These are phyloP conservation scores for Brachymystax lenok DNA, from an alignment of 2,797 vertebrate species.

Conservation along the genomic window DNA sequence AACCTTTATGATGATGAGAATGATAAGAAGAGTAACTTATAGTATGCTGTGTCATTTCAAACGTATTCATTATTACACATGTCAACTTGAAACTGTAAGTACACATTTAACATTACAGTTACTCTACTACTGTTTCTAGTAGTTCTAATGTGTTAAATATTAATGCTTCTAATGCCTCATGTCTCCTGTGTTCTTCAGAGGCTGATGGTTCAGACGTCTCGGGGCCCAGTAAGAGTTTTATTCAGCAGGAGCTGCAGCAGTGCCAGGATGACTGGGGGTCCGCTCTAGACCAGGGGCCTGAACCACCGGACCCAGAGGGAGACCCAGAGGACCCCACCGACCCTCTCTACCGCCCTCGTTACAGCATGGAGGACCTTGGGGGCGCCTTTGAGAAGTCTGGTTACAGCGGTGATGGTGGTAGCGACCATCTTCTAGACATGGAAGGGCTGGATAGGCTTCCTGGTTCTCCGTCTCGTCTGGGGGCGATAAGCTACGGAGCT, in stretches of 20 bases:
- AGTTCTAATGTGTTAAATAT: neutral
- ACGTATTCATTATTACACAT: neutral
- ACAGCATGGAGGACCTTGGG: conserved; percentile 65
- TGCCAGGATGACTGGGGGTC: conserved; percentile 68
- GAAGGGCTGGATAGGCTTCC: conserved; percentile 63
- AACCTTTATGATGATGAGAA: neutral
- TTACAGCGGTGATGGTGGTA: conserved; percentile 61
- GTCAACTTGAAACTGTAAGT: neutral
- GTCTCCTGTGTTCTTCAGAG: conserved; percentile 32
- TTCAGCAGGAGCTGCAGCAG: conserved; percentile 65
- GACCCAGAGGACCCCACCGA: conserved; percentile 56
- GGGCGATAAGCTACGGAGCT: conserved; percentile 57
- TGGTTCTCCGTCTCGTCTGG: conserved; percentile 58
- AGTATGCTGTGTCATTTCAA: neutral
- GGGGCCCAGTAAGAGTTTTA: conserved; percentile 64
- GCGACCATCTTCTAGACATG: conserved; percentile 63
- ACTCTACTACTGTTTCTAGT: neutral
- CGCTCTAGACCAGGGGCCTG: conserved; percentile 58
- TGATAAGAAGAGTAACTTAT: neutral
- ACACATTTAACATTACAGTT: neutral
- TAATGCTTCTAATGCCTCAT: neutral
- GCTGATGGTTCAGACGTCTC: conserved; percentile 57
- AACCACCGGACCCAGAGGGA: conserved; percentile 52
- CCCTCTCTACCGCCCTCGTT: conserved; percentile 67
- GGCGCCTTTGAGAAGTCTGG: conserved; percentile 60